Conservation (phyloP, 2,888 invertebrate species). For the Mesopsocus fuscifrons region DNA sequence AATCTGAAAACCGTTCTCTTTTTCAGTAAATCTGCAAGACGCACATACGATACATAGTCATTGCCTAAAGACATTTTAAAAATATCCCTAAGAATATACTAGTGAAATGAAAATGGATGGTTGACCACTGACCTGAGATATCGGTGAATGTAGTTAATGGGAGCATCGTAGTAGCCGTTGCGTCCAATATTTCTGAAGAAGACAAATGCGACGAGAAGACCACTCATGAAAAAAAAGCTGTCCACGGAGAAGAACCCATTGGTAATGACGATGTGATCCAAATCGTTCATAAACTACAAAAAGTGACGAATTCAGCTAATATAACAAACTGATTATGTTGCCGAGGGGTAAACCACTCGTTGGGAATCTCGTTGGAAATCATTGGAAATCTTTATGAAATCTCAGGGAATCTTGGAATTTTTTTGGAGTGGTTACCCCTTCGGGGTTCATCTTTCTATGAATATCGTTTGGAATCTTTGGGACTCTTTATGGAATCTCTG, state of each 20-base stretch:
- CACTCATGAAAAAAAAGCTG: not conserved
- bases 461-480: too few species aligned
- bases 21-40: conserved; percentile 10
- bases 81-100: too few species aligned
- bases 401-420: too few species aligned
- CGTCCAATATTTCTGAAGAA: not conserved
- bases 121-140: conserved; percentile 24
- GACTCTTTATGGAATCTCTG: too few species aligned
- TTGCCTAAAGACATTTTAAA: not conserved
- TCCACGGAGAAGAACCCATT: not conserved
- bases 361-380: too few species aligned
- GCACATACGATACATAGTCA: too few species aligned
- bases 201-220: not conserved
- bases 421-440: too few species aligned
- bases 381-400: too few species aligned
- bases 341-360: too few species aligned
- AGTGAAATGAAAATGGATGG: conserved; percentile 10
- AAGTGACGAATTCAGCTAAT: not conserved
- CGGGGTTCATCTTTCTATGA: too few species aligned
- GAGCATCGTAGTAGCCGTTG: conserved; percentile 21
- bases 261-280: not conserved
- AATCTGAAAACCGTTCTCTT: conserved; percentile 20
- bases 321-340: too few species aligned
- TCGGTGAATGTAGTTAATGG: conserved; percentile 26
- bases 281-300: not conserved